Conservation (phyloP, 1,140 invertebrate species). For the Zophobas morio region DNA sequence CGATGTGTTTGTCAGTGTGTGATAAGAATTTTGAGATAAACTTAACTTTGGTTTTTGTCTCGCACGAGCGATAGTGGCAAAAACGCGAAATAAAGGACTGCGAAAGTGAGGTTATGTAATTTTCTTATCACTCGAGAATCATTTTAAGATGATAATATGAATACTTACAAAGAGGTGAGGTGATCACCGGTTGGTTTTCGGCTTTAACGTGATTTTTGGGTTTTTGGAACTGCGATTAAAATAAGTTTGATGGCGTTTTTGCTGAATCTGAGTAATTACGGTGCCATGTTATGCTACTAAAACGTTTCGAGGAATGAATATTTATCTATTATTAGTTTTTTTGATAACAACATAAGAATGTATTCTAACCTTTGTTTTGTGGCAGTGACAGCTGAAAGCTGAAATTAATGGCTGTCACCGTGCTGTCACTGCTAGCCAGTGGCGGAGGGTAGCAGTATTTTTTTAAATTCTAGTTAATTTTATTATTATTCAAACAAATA, state of each 20-base stretch:
- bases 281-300: not conserved
- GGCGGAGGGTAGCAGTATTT: not conserved
- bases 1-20: not conserved
- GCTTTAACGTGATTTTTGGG: too few relatives aligned
- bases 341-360: not conserved
- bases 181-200: too few relatives aligned
- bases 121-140: too few relatives aligned
- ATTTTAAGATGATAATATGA: too few relatives aligned
- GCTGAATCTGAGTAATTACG: not conserved
- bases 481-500: too few relatives aligned
- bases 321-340: not conserved
- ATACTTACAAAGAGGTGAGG: too few relatives aligned
- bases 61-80: too few relatives aligned
- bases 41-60: not conserved
- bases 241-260: too few relatives aligned
- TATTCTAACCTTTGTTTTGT: conserved; percentile 1
- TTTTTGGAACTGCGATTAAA: too few relatives aligned
- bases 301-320: not conserved
- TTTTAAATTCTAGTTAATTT: not conserved
- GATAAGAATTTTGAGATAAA: conserved; percentile 1
- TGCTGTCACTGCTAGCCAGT: not conserved
- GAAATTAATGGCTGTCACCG: not conserved
- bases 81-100: not conserved
- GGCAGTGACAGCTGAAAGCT: not conserved
- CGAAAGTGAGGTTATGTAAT: not conserved